A percentile compares a stretch with the other conserved stretches of the same genome.
These are phyloP conservation scores for Xestia sexstrigata DNA, from an alignment of 2,888 invertebrate genomes.

Conservation along the genomic window DNA sequence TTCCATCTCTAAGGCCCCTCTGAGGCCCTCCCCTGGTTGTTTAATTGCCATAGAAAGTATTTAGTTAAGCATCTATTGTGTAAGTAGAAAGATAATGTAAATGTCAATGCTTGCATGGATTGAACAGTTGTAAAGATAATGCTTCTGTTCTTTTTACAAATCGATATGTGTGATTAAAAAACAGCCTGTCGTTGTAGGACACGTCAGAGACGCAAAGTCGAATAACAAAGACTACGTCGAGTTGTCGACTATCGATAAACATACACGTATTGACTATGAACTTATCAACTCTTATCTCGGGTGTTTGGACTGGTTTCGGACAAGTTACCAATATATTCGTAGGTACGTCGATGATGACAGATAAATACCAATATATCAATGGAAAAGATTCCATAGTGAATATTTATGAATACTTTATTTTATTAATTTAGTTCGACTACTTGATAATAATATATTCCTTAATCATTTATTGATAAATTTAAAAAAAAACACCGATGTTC, in stretches of 20 bases:
- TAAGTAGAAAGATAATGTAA: not conserved
- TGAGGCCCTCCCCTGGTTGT: not conserved
- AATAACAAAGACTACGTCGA: conserved; percentile 15
- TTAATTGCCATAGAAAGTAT: not conserved
- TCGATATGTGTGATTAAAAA: conserved; percentile 17
- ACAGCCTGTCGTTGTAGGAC: conserved; percentile 7
- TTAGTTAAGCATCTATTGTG: not conserved
- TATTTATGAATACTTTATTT: too few relatives aligned
- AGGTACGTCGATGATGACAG: not conserved
- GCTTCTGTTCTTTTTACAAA: not conserved
- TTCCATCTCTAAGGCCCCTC: not conserved
- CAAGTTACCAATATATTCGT: conserved; percentile 7
- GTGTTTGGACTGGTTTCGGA: conserved; percentile 29
- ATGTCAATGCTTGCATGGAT: not conserved
- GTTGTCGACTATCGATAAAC: conserved; percentile 23
- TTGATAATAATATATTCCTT: too few relatives aligned
- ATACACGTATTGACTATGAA: not conserved
- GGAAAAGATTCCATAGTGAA: not conserved
- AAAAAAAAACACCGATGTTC: too few relatives aligned
- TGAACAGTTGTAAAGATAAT: too few relatives aligned
- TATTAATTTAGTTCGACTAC: too few relatives aligned
- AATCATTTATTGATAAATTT: too few relatives aligned
- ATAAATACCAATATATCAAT: conserved; percentile 5
- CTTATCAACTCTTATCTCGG: conserved; percentile 50
- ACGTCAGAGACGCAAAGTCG: conserved; percentile 36